Base-by-base conservation (phyloP, 37 sponge, comb jelly and placozoan species). In the Agelas oroides region DNA sequence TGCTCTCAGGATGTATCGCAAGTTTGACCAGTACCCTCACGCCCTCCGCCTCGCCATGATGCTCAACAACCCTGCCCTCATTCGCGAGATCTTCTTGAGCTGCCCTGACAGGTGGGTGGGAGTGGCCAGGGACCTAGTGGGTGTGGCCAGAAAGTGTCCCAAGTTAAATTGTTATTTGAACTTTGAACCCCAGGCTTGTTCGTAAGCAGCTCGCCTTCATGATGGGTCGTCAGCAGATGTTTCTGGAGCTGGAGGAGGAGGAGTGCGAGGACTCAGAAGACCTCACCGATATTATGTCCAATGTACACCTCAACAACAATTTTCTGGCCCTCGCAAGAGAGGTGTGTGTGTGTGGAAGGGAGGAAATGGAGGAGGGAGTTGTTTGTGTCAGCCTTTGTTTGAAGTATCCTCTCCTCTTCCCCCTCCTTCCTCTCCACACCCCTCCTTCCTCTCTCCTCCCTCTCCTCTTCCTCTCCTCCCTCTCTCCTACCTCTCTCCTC, bases 191-290 rank as follows among this genome's bases (percentile, higher is more conserved):
- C 61, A 97, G 92, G 60, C 33, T 87, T 34, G 80, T 94, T 1
- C 91, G 87, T 64, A 98, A 98, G 87, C 99, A 98, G 90, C 89
- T 98, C 54, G 93, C 95, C 54, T 98, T 95, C 85, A 96, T 96
- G 87, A 64, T 96, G n/a, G 99, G 95, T 2, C 70, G 97, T 60
- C 99, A 98, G 82, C 99, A 98, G 78, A 74, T 96, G 53, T 98
- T 91, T 77, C 77, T 98, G 8, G 93, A 96, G 34, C 78, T 98
- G 71, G 95, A 96, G 8, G 94, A 92, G 33, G 87, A 70, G n/a
- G 89, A 94, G 31, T 76, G 70, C 65, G 66, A 77, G 17, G 88
- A 92, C 30, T 53, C 54, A n/a, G 97, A 95, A 3, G 95, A 89
- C 34, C 84, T 96, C 74, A 80, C 65, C 30, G 99, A 98, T 75